Conservation (phyloP, 2,113 vertebrate genomes). For the Platysteira castanea region DNA sequence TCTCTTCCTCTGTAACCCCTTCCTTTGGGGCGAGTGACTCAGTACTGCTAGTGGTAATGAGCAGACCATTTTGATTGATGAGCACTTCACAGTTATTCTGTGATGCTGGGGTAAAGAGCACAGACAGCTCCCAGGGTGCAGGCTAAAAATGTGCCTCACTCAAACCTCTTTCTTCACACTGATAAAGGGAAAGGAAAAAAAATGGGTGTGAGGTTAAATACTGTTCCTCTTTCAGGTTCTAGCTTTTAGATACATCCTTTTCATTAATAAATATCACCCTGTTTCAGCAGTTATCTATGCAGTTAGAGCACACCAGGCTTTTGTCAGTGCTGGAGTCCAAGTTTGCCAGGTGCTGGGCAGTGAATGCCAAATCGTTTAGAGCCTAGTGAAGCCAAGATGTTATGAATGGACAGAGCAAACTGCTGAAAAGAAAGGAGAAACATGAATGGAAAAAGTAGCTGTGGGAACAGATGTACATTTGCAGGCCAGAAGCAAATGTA, state of each 20-base stretch:
- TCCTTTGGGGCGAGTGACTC: neutral
- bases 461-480: conserved; percentile 14
- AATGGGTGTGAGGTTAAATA: neutral
- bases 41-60: neutral
- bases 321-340: neutral
- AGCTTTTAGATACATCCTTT: neutral
- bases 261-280: neutral
- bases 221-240: neutral
- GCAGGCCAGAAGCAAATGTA: neutral
- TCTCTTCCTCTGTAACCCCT: neutral
- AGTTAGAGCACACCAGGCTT: neutral
- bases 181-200: neutral
- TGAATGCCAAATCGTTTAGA: neutral
- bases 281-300: neutral
- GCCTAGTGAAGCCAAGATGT: neutral
- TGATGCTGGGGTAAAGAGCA: neutral
- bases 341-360: neutral
- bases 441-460: neutral
- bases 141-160: neutral
- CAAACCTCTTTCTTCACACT: neutral
- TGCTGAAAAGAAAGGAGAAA: neutral
- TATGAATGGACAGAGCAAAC: conserved; percentile 9
- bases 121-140: neutral
- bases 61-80: neutral
- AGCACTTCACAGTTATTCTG: neutral